Evolutionary conservation across 2,113 vertebrate genomes (phyloP).

Genomic region (Brienomyrus brachyistius): DNA sequence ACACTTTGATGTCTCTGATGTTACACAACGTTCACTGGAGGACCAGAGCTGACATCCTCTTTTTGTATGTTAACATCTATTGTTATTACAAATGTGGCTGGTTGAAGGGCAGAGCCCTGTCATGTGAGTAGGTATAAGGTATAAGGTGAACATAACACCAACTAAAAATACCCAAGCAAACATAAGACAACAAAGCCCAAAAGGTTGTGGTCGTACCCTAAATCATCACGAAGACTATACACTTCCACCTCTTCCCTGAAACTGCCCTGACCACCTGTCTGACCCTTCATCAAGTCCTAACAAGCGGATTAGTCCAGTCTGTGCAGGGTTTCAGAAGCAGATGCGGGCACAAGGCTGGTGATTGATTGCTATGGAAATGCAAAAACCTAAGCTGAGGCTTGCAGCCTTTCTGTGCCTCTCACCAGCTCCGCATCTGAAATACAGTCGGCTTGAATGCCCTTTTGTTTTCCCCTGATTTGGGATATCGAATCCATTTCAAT

Average conservation of each 20-base stretch:
- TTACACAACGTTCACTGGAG: neutral
- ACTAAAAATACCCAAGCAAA: neutral
- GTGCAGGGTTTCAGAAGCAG: neutral
- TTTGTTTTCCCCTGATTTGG: neutral
- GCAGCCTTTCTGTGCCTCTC: neutral
- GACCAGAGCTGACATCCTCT: neutral
- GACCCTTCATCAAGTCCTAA: neutral
- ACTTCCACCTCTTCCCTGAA: neutral
- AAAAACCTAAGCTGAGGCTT: neutral
- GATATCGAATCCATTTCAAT: neutral
- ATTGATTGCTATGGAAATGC: conserved; percentile 7
- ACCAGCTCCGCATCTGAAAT: neutral
- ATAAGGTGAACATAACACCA: neutral
- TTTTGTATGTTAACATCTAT: neutral
- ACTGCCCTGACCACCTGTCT: neutral
- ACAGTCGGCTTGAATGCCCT: neutral
- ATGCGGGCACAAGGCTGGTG: neutral
- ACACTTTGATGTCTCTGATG: neutral
- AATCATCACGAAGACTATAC: neutral
- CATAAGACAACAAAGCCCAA: neutral
- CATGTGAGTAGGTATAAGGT: neutral
- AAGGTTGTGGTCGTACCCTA: neutral
- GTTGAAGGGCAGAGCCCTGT: neutral
- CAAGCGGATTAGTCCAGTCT: neutral
- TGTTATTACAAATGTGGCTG: neutral